Percentiles rank a stretch among this genome's conserved stretches.
These are phyloP conservation scores for Hermodice carunculata DNA, from an alignment of 2,888 invertebrate genomes.

Conservation along the genomic window DNA sequence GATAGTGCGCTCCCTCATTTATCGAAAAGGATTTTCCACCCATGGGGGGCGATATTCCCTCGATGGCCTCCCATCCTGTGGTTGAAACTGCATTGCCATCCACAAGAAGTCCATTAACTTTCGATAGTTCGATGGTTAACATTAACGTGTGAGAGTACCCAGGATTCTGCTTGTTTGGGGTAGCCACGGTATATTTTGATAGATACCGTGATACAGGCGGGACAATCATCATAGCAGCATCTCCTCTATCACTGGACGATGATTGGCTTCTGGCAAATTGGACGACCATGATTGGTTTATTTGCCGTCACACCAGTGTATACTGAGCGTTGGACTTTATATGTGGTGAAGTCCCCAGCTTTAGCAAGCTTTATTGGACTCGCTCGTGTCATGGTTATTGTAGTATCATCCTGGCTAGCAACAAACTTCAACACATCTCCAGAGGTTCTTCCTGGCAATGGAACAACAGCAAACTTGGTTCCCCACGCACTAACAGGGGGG, in stretches of 20 bases:
- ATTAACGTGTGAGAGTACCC: background rate
- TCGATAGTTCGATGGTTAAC: background rate
- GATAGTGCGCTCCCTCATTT: background rate
- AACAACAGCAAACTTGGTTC: background rate
- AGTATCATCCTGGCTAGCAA: background rate
- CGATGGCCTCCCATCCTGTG: background rate
- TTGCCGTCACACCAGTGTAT: background rate
- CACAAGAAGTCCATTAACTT: background rate
- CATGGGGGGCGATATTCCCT: background rate
- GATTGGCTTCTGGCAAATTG: background rate
- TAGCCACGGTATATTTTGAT: background rate
- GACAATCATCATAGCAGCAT: background rate
- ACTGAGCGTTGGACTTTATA: background rate
- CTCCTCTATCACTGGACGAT: background rate
- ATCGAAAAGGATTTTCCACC: background rate
- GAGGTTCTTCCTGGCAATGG: background rate
- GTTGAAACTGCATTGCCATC: background rate
- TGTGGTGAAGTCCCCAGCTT: background rate
- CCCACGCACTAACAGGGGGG: background rate
- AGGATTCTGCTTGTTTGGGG: too few species aligned
- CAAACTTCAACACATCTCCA: background rate
- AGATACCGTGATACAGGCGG: background rate
- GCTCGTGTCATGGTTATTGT: background rate
- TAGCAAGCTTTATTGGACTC: background rate
- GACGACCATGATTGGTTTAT: background rate